Evolutionary conservation across 1,140 invertebrate species (phyloP).

Genomic region (Drosophila parvula): DNA sequence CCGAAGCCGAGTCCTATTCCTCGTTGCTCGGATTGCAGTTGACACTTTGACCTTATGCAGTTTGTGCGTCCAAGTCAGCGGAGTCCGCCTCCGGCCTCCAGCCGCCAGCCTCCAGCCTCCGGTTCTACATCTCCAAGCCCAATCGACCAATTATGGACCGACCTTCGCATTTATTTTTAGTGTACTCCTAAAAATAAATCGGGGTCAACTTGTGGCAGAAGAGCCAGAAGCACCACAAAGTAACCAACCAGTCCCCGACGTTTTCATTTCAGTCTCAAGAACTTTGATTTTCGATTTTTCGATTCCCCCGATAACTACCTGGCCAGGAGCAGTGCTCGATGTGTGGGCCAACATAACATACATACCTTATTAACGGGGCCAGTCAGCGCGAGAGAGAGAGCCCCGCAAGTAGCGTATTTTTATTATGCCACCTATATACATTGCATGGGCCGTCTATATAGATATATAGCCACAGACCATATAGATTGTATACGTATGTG

Average conservation of each 20-base stretch:
- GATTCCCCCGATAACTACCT: conserved; percentile 2
- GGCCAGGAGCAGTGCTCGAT: not conserved
- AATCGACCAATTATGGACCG: conserved; percentile 56
- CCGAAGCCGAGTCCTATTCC: not conserved
- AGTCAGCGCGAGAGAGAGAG: conserved; percentile 1
- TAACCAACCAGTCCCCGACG: not conserved
- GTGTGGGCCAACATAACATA: conserved; percentile 10
- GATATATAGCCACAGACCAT: conserved; percentile 14
- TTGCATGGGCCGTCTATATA: conserved; percentile 23
- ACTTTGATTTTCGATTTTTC: not conserved
- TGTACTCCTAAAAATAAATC: conserved; percentile 75
- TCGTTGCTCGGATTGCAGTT: conserved; percentile 31
- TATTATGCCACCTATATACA: conserved; percentile 62
- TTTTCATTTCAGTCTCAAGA: not conserved
- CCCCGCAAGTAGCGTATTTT: conserved; percentile 47
- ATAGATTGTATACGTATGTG: conserved; percentile 19
- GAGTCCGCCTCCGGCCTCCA: not conserved
- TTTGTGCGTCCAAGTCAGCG: conserved; percentile 25
- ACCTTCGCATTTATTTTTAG: conserved; percentile 83
- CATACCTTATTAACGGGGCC: conserved; percentile 8
- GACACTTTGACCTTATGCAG: conserved; percentile 77
- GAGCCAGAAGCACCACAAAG: conserved; percentile 9
- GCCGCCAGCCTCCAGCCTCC: not conserved
- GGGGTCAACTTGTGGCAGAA: conserved; percentile 62
- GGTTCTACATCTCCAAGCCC: conserved; percentile 3